Percentiles rank a stretch among this genome's conserved stretches.
Evolutionary conservation across 2,113 vertebrate species (phyloP).

Genomic region (Hystrix brachyura): DNA sequence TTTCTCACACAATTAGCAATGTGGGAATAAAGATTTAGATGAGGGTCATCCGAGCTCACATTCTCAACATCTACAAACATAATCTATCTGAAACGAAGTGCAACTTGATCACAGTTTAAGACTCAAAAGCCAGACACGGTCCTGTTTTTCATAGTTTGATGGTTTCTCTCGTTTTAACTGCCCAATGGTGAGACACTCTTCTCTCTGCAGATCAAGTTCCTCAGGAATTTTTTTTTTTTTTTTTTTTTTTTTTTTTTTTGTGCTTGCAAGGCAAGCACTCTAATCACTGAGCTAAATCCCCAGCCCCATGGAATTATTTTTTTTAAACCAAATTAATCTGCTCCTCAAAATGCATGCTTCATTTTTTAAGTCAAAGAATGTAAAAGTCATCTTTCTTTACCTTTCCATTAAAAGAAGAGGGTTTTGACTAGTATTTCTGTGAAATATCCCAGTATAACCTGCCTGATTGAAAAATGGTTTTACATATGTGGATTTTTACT

Average conservation of each 20-base stretch:
- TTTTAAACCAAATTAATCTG: not conserved
- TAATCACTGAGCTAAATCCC: too few relatives aligned
- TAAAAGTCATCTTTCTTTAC: not conserved
- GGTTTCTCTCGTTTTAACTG: not conserved
- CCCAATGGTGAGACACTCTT: not conserved
- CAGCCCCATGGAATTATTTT: too few relatives aligned
- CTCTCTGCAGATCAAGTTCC: not conserved
- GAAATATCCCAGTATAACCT: not conserved
- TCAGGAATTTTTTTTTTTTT: not conserved
- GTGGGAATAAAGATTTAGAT: not conserved
- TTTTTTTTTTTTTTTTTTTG: constrained; percentile 7
- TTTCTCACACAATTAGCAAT: not conserved
- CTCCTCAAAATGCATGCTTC: not conserved
- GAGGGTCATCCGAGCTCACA: not conserved
- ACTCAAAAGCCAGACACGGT: not conserved
- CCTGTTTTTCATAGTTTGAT: not conserved
- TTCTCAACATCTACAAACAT: not conserved
- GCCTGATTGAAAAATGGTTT: not conserved
- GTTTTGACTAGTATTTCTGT: not conserved
- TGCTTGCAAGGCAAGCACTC: too few relatives aligned
- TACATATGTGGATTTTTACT: not conserved
- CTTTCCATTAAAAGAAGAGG: not conserved
- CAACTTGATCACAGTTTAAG: fast-evolving
- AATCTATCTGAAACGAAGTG: not conserved
- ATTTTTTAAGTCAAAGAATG: not conserved